phyloP scores from a whole-genome alignment of 2,888 invertebrate genomes.

The Drosophila stalkeri region DNA sequence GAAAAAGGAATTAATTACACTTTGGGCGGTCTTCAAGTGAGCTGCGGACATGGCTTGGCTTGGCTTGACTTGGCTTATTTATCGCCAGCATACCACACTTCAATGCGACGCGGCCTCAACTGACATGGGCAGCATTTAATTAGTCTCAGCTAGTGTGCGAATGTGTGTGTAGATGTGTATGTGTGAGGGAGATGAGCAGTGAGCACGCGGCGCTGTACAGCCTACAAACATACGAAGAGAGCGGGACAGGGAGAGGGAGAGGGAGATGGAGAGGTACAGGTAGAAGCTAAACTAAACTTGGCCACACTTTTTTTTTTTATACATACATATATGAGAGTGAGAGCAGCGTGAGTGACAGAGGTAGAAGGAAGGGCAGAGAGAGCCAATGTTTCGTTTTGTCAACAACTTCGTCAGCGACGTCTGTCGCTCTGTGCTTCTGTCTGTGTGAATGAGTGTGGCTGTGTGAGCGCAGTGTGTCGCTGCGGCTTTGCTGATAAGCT shows the following conservation, averaged over 20 bases:
- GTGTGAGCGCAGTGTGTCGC: conserved; percentile 63
- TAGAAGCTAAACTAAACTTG: conserved; percentile 25
- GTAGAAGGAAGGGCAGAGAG: conserved; percentile 1
- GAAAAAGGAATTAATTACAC: conserved; percentile 85
- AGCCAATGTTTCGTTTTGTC: conserved; percentile 56
- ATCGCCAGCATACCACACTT: conserved; percentile 75
- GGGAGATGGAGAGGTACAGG: background rate
- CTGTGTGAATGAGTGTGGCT: conserved; percentile 6
- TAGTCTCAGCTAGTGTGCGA: conserved; percentile 41
- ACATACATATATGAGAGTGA: conserved; percentile 14
- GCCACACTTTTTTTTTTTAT: conserved; percentile 64
- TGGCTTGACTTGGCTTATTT: conserved; percentile 57
- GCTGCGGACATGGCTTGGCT: conserved; percentile 30
- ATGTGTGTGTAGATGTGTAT: background rate
- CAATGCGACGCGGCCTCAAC: conserved; percentile 67
- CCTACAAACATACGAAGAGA: background rate
- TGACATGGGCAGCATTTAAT: conserved; percentile 78
- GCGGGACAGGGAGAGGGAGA: background rate
- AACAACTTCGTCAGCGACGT: conserved; percentile 56
- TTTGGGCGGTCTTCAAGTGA: conserved; percentile 82
- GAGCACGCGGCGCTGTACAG: background rate
- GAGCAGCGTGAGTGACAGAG: background rate
- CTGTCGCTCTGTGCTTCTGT: conserved; percentile 14
- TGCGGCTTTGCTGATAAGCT: conserved; percentile 80
- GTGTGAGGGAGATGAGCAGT: conserved; percentile 6